Evolutionary conservation across 2,797 vertebrate species (phyloP).

Genomic region (Epinephelus coioides): DNA sequence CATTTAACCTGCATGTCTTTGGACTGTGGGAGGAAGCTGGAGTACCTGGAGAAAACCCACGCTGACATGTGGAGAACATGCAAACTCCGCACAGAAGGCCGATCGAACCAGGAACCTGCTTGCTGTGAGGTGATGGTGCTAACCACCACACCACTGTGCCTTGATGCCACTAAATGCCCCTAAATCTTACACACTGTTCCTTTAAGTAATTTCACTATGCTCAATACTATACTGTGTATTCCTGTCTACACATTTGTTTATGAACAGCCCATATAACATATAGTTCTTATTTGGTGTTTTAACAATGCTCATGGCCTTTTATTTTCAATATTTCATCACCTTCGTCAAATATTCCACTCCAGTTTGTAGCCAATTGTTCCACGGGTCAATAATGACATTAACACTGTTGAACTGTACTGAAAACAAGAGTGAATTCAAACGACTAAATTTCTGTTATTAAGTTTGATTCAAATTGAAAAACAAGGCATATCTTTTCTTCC

Average conservation of each 20-base stretch:
- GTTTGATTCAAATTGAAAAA: neutral
- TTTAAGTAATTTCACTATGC: no score
- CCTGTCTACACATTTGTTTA: neutral
- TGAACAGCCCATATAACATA: neutral
- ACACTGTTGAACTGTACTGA: neutral
- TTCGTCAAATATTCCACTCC: neutral
- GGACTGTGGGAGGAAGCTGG: no score
- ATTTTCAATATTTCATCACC: neutral
- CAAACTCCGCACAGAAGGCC: no score
- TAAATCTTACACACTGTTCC: no score
- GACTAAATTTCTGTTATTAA: neutral
- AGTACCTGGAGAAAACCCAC: no score
- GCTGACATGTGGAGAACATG: no score
- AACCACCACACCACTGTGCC: no score
- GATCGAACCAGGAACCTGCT: no score
- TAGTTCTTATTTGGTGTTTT: no score
- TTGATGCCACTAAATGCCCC: no score
- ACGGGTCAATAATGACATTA: neutral
- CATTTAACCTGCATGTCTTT: no score
- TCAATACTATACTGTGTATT: neutral
- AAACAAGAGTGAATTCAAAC: constrained; percentile 3
- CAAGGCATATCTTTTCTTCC: neutral
- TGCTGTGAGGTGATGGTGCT: no score
- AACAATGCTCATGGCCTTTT: neutral
- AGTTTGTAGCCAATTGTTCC: neutral